A percentile compares a stretch with the other conserved stretches of the same genome.
Evolutionary conservation across 2,113 vertebrate genomes (phyloP).

Genomic region (Rhinoderma darwinii): DNA sequence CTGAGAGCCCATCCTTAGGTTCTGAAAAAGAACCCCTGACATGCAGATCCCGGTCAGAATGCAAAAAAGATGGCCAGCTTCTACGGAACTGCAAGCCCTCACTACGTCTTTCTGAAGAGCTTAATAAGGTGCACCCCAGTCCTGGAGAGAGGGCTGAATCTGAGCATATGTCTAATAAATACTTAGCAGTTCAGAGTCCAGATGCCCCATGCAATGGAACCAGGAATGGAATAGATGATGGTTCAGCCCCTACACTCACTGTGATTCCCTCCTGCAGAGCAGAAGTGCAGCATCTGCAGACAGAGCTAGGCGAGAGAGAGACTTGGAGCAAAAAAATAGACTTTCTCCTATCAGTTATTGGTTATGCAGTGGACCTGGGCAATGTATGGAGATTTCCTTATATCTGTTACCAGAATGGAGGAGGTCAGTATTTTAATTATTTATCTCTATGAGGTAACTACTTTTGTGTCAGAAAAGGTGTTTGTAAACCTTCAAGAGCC

Average conservation of each 20-base stretch:
- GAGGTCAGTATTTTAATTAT: slow-evolving; percentile 81
- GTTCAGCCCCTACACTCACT: slow-evolving; percentile 82
- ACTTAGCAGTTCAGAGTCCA: slow-evolving; percentile 79
- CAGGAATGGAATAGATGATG: slow-evolving; percentile 68
- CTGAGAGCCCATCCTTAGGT: slow-evolving; percentile 72
- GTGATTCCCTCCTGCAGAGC: slow-evolving; percentile 76
- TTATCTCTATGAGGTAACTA: neutral
- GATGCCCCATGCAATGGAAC: slow-evolving; percentile 60
- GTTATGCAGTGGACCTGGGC: slow-evolving; percentile 95
- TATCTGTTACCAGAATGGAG: slow-evolving; percentile 97
- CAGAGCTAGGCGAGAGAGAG: slow-evolving; percentile 76
- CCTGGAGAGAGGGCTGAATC: slow-evolving; percentile 70
- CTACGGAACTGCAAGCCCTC: slow-evolving; percentile 67
- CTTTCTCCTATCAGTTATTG: slow-evolving; percentile 95
- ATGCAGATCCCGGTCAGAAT: slow-evolving; percentile 74
- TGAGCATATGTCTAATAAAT: slow-evolving; percentile 86
- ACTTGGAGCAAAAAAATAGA: slow-evolving; percentile 98
- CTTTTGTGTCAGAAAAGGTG: neutral
- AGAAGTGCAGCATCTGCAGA: slow-evolving; percentile 64
- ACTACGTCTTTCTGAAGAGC: slow-evolving; percentile 62
- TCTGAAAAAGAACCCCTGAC: slow-evolving; percentile 66
- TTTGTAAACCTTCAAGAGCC: neutral
- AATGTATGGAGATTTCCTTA: slow-evolving; percentile 99
- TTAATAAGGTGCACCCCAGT: slow-evolving; percentile 62
- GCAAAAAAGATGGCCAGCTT: slow-evolving; percentile 77